Percentiles rank a stretch among this genome's conserved stretches.
Conservation (phyloP, 1,140 invertebrate species). For the Drosophila auraria region DNA sequence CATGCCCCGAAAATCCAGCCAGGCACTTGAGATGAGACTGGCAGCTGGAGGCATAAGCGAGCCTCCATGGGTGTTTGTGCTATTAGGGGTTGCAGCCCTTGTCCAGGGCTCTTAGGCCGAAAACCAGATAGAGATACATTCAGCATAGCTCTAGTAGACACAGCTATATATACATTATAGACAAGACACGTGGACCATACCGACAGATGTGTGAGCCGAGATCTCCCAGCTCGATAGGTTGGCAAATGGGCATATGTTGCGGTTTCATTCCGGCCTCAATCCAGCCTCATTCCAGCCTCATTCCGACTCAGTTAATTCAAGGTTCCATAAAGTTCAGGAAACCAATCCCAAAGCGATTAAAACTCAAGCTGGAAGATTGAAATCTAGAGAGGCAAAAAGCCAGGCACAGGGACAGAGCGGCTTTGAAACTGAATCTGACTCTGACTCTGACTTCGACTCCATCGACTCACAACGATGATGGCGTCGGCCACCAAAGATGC, state of each 20-base stretch:
- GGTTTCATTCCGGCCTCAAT: conserved; percentile 29
- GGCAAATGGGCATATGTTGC: conserved; percentile 52
- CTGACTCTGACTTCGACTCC: conserved; percentile 1
- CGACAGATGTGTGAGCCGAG: conserved; percentile 43
- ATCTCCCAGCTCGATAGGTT: conserved; percentile 24
- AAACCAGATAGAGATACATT: conserved; percentile 44
- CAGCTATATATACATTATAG: conserved; percentile 22
- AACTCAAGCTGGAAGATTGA: conserved; percentile 49
- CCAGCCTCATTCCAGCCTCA: conserved; percentile 9
- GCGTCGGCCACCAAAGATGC: conserved; percentile 74
- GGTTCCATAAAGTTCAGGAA: conserved; percentile 52
- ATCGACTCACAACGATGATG: conserved; percentile 38
- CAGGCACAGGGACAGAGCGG: conserved; percentile 7
- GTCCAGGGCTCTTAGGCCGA: conserved; percentile 67
- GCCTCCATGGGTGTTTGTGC: conserved; percentile 19
- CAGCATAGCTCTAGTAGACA: conserved; percentile 17
- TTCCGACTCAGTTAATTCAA: conserved; percentile 42
- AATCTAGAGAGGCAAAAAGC: conserved; percentile 39
- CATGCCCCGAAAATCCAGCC: conserved; percentile 62
- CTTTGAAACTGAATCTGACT: conserved; percentile 40
- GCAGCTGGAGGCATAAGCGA: conserved; percentile 32
- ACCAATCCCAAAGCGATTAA: conserved; percentile 59
- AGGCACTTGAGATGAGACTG: conserved; percentile 39
- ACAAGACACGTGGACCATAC: conserved; percentile 34
- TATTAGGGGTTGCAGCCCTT: conserved; percentile 32